These are phyloP conservation scores for Lacanobia oleracea DNA, from an alignment of 2,888 invertebrate genomes.

Conservation along the genomic window DNA sequence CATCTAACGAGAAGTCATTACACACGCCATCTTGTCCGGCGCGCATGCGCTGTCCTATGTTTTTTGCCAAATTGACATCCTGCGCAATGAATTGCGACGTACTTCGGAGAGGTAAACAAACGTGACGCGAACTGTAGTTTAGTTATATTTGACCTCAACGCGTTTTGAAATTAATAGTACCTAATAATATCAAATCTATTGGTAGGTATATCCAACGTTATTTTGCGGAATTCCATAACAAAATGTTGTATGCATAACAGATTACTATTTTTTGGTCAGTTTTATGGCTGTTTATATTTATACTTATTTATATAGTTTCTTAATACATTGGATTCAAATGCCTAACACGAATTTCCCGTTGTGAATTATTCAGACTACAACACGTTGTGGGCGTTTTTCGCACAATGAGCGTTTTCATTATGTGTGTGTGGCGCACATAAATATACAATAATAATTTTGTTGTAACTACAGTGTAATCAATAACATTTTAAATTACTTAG, in stretches of 20 bases:
- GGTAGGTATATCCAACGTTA: not conserved
- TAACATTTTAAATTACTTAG: conserved; percentile 30
- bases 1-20: too few species aligned
- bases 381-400: conserved; percentile 12
- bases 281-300: not conserved
- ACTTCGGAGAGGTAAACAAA: too few species aligned
- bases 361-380: not conserved
- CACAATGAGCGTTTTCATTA: not conserved
- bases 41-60: too few species aligned
- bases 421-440: not conserved
- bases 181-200: not conserved
- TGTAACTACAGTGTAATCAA: conserved; percentile 20
- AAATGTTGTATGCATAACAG: not conserved
- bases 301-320: too few species aligned
- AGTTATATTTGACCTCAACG: conserved; percentile 2
- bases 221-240: not conserved
- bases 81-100: too few species aligned
- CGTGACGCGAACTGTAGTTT: not conserved
- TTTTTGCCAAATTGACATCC: too few species aligned
- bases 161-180: not conserved
- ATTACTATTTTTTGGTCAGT: not conserved
- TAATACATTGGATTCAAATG: not conserved
- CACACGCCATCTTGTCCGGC: too few species aligned
- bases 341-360: not conserved
- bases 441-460: conserved; percentile 1